Percentiles rank a stretch among this genome's conserved stretches.
These are phyloP conservation scores for Rousettus leschenaultii DNA, from an alignment of 2,113 vertebrate genomes.

Conservation along the genomic window DNA sequence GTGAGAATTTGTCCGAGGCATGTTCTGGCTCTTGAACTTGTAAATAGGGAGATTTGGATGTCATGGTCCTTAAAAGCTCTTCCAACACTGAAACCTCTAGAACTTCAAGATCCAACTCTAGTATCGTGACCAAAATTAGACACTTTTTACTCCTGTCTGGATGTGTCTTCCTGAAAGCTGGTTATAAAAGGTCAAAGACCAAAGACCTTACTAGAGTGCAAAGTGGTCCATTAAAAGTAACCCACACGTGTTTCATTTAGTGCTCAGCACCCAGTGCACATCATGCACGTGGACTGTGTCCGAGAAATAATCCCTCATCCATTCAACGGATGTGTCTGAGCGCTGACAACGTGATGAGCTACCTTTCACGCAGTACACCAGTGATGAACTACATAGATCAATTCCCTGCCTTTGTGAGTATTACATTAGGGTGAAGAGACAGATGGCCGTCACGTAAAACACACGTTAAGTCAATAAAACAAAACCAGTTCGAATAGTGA, in stretches of 20 bases:
- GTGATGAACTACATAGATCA: not conserved
- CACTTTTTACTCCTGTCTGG: not conserved
- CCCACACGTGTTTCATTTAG: not conserved
- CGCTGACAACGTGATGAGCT: not conserved
- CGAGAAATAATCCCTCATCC: not conserved
- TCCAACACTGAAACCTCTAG: not conserved
- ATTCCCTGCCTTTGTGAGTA: not conserved
- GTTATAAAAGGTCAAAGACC: not conserved
- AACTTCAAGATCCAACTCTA: not conserved
- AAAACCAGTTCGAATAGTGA: not conserved
- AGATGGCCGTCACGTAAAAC: not conserved
- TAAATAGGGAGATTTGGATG: not conserved
- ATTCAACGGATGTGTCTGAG: not conserved
- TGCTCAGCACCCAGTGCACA: not conserved
- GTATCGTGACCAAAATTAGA: not conserved
- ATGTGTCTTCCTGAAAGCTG: not conserved
- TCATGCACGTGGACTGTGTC: not conserved
- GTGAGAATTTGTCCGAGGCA: not conserved
- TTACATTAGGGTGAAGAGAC: not conserved
- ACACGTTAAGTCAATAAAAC: not conserved
- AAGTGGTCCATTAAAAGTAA: not conserved
- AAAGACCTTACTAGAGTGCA: not conserved
- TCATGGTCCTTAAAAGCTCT: not conserved
- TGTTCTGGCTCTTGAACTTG: not conserved
- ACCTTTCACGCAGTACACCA: not conserved